phyloP scores from a whole-genome alignment of 2,113 vertebrate genomes.

The Rhynchomys soricoides region DNA sequence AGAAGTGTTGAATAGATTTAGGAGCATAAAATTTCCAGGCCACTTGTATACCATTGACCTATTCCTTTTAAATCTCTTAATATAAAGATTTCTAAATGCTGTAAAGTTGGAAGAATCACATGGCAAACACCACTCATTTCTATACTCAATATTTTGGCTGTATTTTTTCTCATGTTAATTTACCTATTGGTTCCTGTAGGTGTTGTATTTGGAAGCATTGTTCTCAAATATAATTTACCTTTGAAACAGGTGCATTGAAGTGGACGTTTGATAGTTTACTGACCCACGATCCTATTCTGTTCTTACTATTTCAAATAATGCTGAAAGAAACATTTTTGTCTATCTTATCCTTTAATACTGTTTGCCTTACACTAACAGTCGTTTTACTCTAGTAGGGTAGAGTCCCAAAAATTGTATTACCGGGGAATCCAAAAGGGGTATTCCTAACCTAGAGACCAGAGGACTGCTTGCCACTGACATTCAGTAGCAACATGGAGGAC shows the following conservation, averaged over 20 bases:
- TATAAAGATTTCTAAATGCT: background rate
- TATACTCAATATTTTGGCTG: background rate
- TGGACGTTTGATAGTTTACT: background rate
- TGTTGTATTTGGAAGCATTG: background rate
- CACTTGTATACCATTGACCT: background rate
- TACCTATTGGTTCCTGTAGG: background rate
- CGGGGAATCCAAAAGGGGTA: background rate
- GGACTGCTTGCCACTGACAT: background rate
- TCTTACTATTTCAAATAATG: background rate
- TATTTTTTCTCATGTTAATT: background rate
- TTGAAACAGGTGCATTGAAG: too few relatives aligned
- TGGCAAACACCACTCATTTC: background rate
- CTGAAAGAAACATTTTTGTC: background rate
- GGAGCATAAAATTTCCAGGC: background rate
- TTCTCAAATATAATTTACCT: background rate
- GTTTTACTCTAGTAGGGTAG: conserved; percentile 14
- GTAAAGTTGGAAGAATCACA: background rate
- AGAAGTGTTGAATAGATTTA: background rate
- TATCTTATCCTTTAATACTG: background rate
- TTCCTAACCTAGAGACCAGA: background rate
- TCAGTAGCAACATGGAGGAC: background rate
- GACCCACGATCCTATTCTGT: background rate
- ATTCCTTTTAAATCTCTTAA: background rate
- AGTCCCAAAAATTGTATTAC: background rate
- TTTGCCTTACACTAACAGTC: background rate